phyloP scores from a whole-genome alignment of 2,113 vertebrate species.

The Chinchilla lanigera region DNA sequence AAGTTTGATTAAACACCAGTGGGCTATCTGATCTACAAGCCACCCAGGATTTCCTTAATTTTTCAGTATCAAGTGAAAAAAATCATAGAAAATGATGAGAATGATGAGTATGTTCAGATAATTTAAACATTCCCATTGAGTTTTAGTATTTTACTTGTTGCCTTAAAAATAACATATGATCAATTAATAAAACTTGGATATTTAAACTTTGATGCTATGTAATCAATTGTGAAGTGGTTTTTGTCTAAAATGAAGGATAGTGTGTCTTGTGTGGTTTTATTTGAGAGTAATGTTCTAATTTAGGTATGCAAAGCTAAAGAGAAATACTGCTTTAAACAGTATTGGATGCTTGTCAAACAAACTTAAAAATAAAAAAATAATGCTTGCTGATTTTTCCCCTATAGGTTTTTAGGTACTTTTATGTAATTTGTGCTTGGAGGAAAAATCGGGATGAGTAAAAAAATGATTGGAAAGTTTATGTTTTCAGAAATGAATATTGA shows the following conservation, averaged over 20 bases:
- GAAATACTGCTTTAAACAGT: slow-evolving; percentile 34
- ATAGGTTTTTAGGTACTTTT: neutral
- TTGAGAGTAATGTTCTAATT: slow-evolving; percentile 39
- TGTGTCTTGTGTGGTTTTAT: neutral
- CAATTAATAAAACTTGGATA: neutral
- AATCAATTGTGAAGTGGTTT: neutral
- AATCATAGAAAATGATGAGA: neutral
- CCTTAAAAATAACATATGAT: neutral
- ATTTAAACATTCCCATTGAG: neutral
- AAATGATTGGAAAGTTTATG: neutral
- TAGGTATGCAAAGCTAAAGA: slow-evolving; percentile 17
- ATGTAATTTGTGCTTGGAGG: slow-evolving; percentile 29
- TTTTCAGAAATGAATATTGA: slow-evolving; percentile 48
- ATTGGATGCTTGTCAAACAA: slow-evolving; percentile 55
- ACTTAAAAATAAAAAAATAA: slow-evolving; percentile 54
- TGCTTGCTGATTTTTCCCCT: neutral
- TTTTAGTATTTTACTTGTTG: neutral
- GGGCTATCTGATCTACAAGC: neutral
- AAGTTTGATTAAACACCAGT: neutral
- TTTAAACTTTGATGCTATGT: neutral
- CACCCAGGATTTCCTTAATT: neutral
- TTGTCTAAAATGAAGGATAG: neutral
- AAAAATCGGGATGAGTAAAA: slow-evolving; percentile 40
- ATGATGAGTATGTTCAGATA: neutral
- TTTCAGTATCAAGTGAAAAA: neutral